Evolutionary conservation across 2,797 vertebrate species (phyloP), one percentile per base, ranked within the genome.

Genomic region (Tenualosa ilisha): DNA sequence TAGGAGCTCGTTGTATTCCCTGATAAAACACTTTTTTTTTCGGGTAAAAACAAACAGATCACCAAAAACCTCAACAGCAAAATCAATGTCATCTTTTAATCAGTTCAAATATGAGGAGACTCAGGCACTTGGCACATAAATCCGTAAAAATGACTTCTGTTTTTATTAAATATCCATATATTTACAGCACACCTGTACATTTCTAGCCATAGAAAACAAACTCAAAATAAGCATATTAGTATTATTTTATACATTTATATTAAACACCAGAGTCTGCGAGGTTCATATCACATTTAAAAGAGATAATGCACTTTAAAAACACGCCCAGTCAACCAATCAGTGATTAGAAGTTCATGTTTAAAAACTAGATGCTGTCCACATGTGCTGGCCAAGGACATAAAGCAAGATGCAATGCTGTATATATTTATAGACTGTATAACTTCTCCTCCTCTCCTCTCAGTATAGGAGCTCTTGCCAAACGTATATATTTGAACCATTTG

Each of bases 131-230:
- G 94, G 88, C 92, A 96, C 95, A 95, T 93, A 95, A 95, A 96
- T 94, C 96, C 93, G 95, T 96, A 96, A 95, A 97, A 97, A 97
- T 95, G 89, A 91, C 89, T 93, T 87, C 91, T 83, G 88, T 96
- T 88, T 97, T 97, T 97, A 97, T 96, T 97, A 97, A 97, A 97
- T 97, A 96, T 96, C 96, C 96, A 96, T 90, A 83, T 95, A 96
- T 96, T 93, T 96, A 97, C 96, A 97, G 92, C 91, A 95, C 94
- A 94, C 91, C 92, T 97, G 92, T 96, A 97, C 93, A 97, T 94
- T 92, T 94, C 88, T 93, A 96, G 95, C 92, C 93, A 95, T 96
- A 96, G 90, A 96, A 96, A 96, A 96, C 91, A 94, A 95, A 94
- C 90, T 90, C 93, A 93, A 85, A 88, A 90, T 88, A 83, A 87